Percentiles rank a stretch among this genome's conserved stretches.
These are phyloP conservation scores for Leptopilina clavipes DNA, from an alignment of 1,140 invertebrate species.

Conservation along the genomic window DNA sequence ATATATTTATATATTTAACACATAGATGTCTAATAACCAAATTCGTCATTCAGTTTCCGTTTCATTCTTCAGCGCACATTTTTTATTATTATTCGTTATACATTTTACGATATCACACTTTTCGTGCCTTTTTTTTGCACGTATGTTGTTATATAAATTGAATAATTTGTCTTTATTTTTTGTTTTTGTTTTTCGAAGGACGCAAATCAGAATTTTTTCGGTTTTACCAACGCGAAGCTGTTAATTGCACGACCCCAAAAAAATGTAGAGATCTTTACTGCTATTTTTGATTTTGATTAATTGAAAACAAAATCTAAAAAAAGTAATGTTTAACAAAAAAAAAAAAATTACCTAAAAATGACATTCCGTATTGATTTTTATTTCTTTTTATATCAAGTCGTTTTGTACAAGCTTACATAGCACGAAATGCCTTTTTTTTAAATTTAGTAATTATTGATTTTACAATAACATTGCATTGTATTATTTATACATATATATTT, in stretches of 20 bases:
- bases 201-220: conserved; percentile 13
- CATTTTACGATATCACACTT: conserved; percentile 33
- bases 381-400: background rate
- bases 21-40: conserved; percentile 25
- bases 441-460: conserved; percentile 11
- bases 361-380: conserved; percentile 5
- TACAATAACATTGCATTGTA: conserved; percentile 35
- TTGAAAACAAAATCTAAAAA: background rate
- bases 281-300: background rate
- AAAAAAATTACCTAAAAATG: background rate
- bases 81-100: conserved; percentile 25
- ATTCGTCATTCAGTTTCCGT: background rate
- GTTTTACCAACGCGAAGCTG: background rate
- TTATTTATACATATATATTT: conserved; percentile 40
- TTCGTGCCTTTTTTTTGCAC: conserved; percentile 8
- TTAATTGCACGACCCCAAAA: conserved; percentile 30
- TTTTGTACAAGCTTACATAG: conserved; percentile 29
- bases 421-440: conserved; percentile 2
- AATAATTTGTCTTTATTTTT: background rate
- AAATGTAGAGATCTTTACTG: conserved; percentile 2
- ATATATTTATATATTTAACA: conserved; percentile 37
- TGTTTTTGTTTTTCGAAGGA: conserved; percentile 8
- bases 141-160: conserved; percentile 10
- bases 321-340: background rate
- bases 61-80: conserved; percentile 27